Conservation (phyloP, 1,140 invertebrate species). For the Artemia franciscana region DNA sequence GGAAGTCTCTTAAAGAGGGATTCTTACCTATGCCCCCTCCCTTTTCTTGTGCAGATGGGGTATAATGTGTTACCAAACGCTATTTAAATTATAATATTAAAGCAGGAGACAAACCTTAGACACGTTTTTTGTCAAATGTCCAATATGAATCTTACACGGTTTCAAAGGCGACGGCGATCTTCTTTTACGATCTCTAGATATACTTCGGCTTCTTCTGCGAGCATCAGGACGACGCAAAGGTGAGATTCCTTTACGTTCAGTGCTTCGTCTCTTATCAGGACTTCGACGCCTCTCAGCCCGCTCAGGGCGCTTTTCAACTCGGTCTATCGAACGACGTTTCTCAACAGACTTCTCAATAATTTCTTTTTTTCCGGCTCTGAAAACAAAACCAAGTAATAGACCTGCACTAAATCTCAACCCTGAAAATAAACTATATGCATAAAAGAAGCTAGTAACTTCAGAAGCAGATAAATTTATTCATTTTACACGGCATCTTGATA, state of each 20-base stretch:
- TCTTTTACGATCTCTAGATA: constrained; percentile 26
- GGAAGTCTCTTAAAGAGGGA: too few relatives aligned
- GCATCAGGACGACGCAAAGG: background rate
- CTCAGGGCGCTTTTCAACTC: background rate
- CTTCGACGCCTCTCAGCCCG: background rate
- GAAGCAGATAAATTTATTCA: too few relatives aligned
- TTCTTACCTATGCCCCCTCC: too few relatives aligned
- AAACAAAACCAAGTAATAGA: too few relatives aligned
- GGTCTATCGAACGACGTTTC: background rate
- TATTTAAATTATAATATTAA: too few relatives aligned
- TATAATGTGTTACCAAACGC: too few relatives aligned
- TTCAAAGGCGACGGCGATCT: constrained; percentile 59
- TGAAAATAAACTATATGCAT: too few relatives aligned
- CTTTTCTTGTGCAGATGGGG: too few relatives aligned
- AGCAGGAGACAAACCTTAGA: constrained; percentile 29
- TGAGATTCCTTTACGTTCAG: background rate
- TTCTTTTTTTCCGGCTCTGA: background rate
- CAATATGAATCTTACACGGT: constrained; percentile 76
- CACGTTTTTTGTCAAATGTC: constrained; percentile 70
- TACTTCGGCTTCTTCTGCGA: constrained; percentile 23
- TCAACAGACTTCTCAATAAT: background rate
- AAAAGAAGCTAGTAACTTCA: too few relatives aligned
- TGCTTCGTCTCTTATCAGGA: background rate
- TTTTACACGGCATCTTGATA: too few relatives aligned
- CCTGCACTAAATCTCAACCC: too few relatives aligned